Evolutionary conservation across 2,888 invertebrate species (phyloP).

Genomic region (Oscheius sp.): DNA sequence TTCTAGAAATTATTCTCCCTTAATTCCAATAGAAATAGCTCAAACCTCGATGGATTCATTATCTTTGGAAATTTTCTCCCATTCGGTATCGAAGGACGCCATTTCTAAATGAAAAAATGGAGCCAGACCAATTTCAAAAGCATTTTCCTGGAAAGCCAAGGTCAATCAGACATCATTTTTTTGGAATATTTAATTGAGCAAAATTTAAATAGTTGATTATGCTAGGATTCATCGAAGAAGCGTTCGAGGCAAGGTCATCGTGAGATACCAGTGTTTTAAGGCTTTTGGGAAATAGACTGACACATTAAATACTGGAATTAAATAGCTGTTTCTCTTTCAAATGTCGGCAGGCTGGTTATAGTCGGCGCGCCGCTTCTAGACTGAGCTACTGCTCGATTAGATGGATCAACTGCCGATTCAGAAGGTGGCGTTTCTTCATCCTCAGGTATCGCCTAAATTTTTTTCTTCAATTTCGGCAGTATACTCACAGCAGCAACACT

Average conservation of each 20-base stretch:
- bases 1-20: slow-evolving; percentile 36
- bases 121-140: background rate
- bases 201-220: background rate
- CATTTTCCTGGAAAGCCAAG: background rate
- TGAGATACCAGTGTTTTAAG: background rate
- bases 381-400: background rate
- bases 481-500: slow-evolving; percentile 72
- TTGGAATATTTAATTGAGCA: background rate
- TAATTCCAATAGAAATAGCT: background rate
- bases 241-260: background rate
- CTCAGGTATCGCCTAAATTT: slow-evolving; percentile 1
- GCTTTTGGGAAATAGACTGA: background rate
- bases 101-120: background rate
- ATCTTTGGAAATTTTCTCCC: background rate
- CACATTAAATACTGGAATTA: slow-evolving; percentile 25
- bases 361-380: slow-evolving; percentile 43
- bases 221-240: background rate
- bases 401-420: slow-evolving; percentile 17
- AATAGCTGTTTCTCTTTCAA: slow-evolving; percentile 69
- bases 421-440: slow-evolving; percentile 11
- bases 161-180: too few relatives aligned
- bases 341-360: slow-evolving; percentile 49
- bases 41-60: slow-evolving; percentile 7
- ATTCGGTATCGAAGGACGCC: slow-evolving; percentile 9
- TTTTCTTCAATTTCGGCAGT: background rate